Conservation (phyloP, 2,888 invertebrate species). For the Theodoxus fluviatilis region DNA sequence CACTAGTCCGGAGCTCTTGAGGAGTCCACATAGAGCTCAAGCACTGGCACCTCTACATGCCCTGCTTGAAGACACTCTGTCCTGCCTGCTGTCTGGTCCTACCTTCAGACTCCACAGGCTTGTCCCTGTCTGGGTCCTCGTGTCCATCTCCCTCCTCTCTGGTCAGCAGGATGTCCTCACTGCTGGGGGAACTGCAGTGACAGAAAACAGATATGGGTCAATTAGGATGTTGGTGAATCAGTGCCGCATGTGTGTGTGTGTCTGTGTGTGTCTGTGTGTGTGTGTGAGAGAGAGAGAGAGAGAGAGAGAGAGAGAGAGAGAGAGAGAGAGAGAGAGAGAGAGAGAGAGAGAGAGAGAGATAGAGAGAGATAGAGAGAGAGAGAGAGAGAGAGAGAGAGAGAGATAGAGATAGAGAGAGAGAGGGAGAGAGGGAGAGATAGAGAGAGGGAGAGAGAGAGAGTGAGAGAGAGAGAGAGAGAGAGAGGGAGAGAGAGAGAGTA, state of each 20-base stretch:
- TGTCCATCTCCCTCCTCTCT: constrained; percentile 56
- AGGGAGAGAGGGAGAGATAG: not conserved
- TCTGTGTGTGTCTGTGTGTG: constrained; percentile 4
- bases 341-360: constrained; percentile 23
- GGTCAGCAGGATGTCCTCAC: constrained; percentile 38
- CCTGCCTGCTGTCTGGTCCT: no score
- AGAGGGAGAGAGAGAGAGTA: not conserved
- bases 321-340: constrained; percentile 23
- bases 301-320: constrained; percentile 23
- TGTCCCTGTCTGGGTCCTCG: constrained; percentile 45
- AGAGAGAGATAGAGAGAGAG: not conserved
- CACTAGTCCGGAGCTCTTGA: no score
- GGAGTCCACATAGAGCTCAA: no score
- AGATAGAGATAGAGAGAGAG: constrained; percentile 19
- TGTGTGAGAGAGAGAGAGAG: not conserved
- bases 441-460: not conserved
- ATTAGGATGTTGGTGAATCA: not conserved
- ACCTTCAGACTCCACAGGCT: constrained; percentile 28
- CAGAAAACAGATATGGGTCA: not conserved
- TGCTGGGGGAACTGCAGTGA: not conserved
- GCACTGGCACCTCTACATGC: no score
- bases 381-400: constrained; percentile 10
- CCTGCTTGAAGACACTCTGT: no score
- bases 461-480: not conserved
- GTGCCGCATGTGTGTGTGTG: not conserved